Percentiles rank a stretch among this genome's conserved stretches.
Evolutionary conservation across 2,113 vertebrate species (phyloP).

Genomic region (Melanostigma gelatinosum): DNA sequence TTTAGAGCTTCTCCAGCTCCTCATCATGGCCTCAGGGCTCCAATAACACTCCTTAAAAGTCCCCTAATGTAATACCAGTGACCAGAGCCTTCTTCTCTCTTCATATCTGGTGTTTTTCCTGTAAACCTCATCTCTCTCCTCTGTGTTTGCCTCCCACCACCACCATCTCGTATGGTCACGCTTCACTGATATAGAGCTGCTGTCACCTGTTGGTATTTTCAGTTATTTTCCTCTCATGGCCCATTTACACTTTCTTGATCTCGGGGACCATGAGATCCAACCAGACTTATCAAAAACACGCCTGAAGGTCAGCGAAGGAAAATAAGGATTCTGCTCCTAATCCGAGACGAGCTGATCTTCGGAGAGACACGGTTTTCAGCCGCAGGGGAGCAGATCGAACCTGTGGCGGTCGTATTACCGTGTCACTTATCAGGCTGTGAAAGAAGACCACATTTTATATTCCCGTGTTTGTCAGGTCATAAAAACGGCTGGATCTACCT

Average conservation of each 20-base stretch:
- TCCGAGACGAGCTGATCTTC: not conserved
- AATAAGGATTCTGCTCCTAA: not conserved
- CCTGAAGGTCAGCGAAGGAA: not conserved
- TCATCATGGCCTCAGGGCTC: not conserved
- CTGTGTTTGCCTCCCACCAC: not conserved
- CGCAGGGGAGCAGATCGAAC: not conserved
- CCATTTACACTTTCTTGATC: not conserved
- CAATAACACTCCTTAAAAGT: not conserved
- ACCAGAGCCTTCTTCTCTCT: not conserved
- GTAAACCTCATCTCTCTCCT: not conserved
- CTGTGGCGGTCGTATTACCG: not conserved
- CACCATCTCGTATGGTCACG: not conserved
- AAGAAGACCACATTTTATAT: not conserved
- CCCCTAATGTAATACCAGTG: conserved; percentile 6
- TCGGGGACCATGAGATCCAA: not conserved
- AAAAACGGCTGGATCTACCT: not conserved
- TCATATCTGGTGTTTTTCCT: not conserved
- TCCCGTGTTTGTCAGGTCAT: not conserved
- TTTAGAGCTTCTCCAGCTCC: conserved; percentile 27
- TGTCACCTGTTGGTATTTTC: not conserved
- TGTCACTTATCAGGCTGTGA: not conserved
- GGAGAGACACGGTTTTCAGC: not conserved
- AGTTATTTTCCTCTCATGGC: not conserved
- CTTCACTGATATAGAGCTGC: not conserved
- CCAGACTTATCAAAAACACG: not conserved